phyloP scores from a whole-genome alignment of 2,888 invertebrate genomes.

The Polymixis flavicincta region DNA sequence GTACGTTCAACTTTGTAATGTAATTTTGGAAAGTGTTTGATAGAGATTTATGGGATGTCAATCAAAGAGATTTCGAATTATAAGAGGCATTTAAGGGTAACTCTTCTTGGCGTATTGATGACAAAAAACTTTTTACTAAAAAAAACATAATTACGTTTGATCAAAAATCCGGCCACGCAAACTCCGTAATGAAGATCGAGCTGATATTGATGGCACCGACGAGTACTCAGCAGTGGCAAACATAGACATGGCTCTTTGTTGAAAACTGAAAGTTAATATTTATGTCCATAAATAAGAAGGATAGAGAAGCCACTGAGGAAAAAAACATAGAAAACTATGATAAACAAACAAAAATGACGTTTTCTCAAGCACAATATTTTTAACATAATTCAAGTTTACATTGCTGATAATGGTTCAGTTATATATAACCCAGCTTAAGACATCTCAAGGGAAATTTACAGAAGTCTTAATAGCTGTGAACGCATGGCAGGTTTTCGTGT shows the following conservation, averaged over 20 bases:
- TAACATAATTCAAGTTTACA: conserved; percentile 1
- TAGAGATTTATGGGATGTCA: neutral
- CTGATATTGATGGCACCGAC: neutral
- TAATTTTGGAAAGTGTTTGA: neutral
- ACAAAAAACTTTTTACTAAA: neutral
- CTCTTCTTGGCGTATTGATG: neutral
- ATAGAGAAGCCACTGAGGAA: neutral
- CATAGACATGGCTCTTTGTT: neutral
- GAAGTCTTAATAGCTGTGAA: conserved; percentile 52
- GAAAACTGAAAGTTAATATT: neutral
- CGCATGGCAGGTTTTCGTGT: conserved; percentile 52
- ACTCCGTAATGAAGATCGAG: neutral
- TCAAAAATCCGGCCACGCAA: neutral
- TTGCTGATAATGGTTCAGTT: conserved; percentile 29
- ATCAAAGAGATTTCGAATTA: neutral
- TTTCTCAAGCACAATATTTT: neutral
- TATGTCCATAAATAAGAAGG: neutral
- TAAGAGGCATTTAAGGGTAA: neutral
- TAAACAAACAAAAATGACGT: neutral
- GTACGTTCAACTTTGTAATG: neutral
- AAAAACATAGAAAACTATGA: neutral
- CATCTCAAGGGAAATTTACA: conserved; percentile 55
- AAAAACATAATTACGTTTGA: neutral
- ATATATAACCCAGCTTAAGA: conserved; percentile 41
- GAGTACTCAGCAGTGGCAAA: neutral